These are phyloP conservation scores for Clostera curtula DNA, from an alignment of 2,888 invertebrate species.

Conservation along the genomic window DNA sequence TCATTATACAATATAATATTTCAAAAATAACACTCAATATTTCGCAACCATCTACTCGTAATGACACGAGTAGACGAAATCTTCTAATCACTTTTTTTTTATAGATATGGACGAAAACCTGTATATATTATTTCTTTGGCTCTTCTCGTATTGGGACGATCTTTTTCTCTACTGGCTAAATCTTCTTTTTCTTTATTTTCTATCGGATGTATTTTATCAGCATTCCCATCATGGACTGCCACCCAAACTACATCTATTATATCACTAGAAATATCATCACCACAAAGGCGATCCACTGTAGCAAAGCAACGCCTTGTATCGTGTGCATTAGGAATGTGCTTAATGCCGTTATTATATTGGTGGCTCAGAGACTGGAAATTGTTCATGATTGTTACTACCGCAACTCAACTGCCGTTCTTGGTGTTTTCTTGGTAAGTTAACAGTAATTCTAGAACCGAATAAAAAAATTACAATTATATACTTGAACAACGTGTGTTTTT, in stretches of 20 bases:
- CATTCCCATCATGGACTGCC: conserved; percentile 42
- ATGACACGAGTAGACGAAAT: no score
- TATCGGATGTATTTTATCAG: conserved; percentile 36
- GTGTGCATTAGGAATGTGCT: conserved; percentile 33
- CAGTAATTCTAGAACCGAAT: neutral
- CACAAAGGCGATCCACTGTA: conserved; percentile 32
- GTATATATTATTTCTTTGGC: conserved; percentile 35
- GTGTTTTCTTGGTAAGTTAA: conserved; percentile 39
- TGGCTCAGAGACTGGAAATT: conserved; percentile 43
- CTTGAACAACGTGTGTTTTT: neutral
- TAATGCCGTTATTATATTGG: conserved; percentile 46
- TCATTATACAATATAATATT: no score
- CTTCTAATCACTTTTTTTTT: no score
- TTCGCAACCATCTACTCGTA: no score
- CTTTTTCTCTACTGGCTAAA: conserved; percentile 33
- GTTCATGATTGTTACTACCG: conserved; percentile 39
- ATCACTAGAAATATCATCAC: conserved; percentile 47
- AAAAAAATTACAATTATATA: conserved; percentile 1
- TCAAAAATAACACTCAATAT: no score
- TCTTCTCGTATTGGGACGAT: conserved; percentile 38
- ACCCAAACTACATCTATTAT: conserved; percentile 38
- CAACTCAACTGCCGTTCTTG: conserved; percentile 32
- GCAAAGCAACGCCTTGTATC: conserved; percentile 34
- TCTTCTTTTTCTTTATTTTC: conserved; percentile 35
- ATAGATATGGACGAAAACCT: conserved; percentile 47